Evolutionary conservation across 2,113 vertebrate genomes (phyloP), one percentile per base, ranked within the genome.

Genomic region (Pagrus major): DNA sequence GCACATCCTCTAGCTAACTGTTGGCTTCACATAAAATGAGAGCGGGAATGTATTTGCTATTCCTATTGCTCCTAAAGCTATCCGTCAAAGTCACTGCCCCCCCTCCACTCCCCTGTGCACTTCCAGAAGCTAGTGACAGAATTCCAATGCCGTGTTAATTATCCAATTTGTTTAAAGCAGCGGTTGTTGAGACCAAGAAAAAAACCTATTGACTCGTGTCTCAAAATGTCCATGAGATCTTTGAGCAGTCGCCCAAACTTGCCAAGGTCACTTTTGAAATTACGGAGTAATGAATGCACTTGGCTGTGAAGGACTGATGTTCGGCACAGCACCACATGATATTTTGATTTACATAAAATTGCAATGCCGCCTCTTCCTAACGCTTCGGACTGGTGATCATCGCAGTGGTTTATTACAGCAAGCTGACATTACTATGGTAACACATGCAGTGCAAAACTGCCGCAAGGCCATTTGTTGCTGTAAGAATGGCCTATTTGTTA

Each of bases 331-430:
- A 67, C 71, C 49, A 47, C 83, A 75, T 83, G 83, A 87, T 91
- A 88, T 91, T 88, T 93, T 55, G 83, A 94, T 95, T 92, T 89
- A 86, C 91, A 92, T 93, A 93, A 91, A 90, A 93, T 80, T 87
- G 76, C 89, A 80, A 88, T 91, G 58, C 89, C 74, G 80, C 73
- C 80, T 89, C 84, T 90, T 88, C 78, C 71, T 84, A 80, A 84
- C 46, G 87, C 71, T 72, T 86, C 29, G 78, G 76, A 84, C 83
- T 21, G 68, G 84, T 87, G 87, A 91, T 94, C 87, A 91, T 86
- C 77, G 7, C 86, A 82, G 84, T 76, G 68, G 73, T 93, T 92
- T 89, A 89, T 93, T 91, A 92, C 65, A 80, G 51, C 83, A 60
- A 76, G 69, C 80, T 89, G 90, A 90, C 88, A 91, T 93, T 91